These are phyloP conservation scores for Miltochrista miniata DNA, from an alignment of 2,888 invertebrate species.

Conservation along the genomic window DNA sequence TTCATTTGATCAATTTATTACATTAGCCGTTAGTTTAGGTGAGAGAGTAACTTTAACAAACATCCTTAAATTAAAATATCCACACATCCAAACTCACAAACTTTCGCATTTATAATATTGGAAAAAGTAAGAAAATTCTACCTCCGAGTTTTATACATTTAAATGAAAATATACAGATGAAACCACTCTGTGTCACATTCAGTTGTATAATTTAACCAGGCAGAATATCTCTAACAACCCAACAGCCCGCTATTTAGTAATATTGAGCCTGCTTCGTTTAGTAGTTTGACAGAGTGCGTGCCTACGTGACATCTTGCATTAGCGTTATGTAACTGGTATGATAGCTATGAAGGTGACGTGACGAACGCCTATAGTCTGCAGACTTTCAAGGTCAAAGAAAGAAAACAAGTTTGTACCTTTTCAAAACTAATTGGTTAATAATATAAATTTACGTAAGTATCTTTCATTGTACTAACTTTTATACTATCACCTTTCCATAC, in stretches of 20 bases:
- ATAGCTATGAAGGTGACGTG: constrained; percentile 53
- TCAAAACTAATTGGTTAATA: too few species aligned
- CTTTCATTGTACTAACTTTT: too few species aligned
- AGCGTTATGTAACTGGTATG: constrained; percentile 43
- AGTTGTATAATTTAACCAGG: constrained; percentile 8
- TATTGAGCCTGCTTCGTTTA: constrained; percentile 33
- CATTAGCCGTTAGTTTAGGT: too few species aligned
- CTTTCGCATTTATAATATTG: too few species aligned
- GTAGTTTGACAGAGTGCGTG: constrained; percentile 53
- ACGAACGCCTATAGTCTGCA: constrained; percentile 45
- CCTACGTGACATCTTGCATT: constrained; percentile 47
- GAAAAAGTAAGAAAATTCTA: too few species aligned
- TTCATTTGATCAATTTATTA: too few species aligned
- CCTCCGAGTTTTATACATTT: background rate
- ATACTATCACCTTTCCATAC: too few species aligned
- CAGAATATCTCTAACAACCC: constrained; percentile 13
- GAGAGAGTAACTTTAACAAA: too few species aligned
- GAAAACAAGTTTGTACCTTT: constrained; percentile 27
- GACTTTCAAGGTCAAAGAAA: constrained; percentile 36
- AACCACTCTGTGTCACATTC: background rate
- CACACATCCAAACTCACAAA: too few species aligned
- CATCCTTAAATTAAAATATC: too few species aligned
- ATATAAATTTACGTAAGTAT: too few species aligned
- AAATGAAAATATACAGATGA: background rate
- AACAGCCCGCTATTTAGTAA: constrained; percentile 15